Evolutionary conservation across 2,888 invertebrate species (phyloP).

Genomic region (Sphaeridia pumilis): DNA sequence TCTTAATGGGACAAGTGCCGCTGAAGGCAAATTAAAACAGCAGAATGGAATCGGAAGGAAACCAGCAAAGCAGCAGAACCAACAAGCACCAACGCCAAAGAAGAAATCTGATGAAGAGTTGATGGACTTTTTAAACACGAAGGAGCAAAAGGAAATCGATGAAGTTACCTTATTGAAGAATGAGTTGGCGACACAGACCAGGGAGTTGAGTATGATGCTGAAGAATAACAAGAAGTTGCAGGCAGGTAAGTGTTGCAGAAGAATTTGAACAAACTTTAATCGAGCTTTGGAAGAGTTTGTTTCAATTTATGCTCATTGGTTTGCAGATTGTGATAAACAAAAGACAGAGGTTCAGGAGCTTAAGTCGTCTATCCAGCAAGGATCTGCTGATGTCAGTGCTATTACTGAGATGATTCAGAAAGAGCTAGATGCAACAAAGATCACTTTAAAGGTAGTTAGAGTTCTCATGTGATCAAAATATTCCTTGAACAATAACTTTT

Average conservation of each 20-base stretch:
- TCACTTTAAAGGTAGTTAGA: too few relatives aligned
- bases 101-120: conserved; percentile 30
- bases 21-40: too few relatives aligned
- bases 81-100: neutral
- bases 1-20: too few relatives aligned
- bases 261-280: neutral
- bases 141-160: conserved; percentile 23
- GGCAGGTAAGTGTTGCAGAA: conserved; percentile 20
- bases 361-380: too few relatives aligned
- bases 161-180: conserved; percentile 28
- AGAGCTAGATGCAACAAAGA: too few relatives aligned
- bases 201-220: conserved; percentile 29
- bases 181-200: conserved; percentile 29
- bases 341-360: neutral
- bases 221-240: conserved; percentile 31
- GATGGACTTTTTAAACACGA: conserved; percentile 29
- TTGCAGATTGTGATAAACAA: neutral
- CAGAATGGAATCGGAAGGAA: too few relatives aligned
- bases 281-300: neutral
- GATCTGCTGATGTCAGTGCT: too few relatives aligned
- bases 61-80: neutral
- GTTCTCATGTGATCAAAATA: too few relatives aligned
- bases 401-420: too few relatives aligned
- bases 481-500: too few relatives aligned
- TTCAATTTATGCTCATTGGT: neutral